These are phyloP conservation scores for Heliornis fulica DNA, from an alignment of 2,113 vertebrate genomes.

Conservation along the genomic window DNA sequence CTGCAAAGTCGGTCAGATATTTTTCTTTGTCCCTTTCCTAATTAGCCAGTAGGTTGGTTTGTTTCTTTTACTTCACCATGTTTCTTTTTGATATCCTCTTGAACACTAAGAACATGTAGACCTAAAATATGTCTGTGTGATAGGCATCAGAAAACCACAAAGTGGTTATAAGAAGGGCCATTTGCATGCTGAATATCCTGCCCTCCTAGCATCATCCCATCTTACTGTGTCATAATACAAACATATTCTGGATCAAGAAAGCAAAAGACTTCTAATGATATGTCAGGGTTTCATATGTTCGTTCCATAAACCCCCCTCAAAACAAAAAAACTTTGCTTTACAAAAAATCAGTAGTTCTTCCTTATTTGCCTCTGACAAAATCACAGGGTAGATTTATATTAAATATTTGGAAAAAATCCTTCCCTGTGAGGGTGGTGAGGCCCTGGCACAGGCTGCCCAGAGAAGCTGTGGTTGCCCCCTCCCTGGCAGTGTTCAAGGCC, in stretches of 20 bases:
- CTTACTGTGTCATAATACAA: background rate
- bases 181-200: background rate
- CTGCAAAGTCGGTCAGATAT: background rate
- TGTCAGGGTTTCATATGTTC: background rate
- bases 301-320: background rate
- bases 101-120: background rate
- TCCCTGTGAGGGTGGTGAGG: too few species aligned
- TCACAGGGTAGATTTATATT: too few species aligned
- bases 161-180: background rate
- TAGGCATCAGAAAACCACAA: background rate
- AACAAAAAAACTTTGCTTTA: background rate
- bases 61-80: background rate
- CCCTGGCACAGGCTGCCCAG: too few species aligned
- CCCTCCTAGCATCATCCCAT: background rate
- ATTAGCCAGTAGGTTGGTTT: background rate
- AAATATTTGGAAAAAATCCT: too few species aligned
- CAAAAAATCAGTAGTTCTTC: background rate
- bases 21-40: background rate
- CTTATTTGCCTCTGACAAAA: background rate
- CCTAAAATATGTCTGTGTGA: background rate
- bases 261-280: background rate
- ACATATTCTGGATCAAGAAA: background rate
- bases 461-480: too few species aligned
- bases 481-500: too few species aligned
- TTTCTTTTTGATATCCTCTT: background rate